Base-by-base conservation (phyloP, 2,113 vertebrate genomes). In the Etheostoma cragini region DNA sequence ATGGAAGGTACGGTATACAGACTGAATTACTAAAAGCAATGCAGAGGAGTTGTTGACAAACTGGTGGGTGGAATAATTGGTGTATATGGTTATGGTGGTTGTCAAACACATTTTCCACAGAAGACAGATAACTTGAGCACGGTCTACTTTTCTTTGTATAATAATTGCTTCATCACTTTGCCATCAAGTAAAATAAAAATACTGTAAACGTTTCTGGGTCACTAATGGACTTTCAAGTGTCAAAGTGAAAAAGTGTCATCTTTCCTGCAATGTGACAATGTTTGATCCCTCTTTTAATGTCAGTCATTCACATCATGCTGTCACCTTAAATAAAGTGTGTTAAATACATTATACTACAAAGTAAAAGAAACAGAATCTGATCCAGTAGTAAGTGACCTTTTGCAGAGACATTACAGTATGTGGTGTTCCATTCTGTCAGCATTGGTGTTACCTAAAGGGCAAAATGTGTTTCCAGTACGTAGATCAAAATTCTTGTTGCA, bases 111-210 rank as follows among this genome's bases (percentile, higher is more conserved):
- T 78, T 78, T 69, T 42, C 60, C 30, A 57, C 56, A 68, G 13
- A 79, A 53, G 62, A 76, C 63, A 61, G 52, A 69, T 52, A n/a
- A 72, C 11, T 10, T 30, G n/a, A 72, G 66, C 13, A 15, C 3
- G 49, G 26, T 53, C 66, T 57, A 8, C 52, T 73, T 76, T 65
- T n/a, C 22, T 38, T 5, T n/a, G 8, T 22, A 22, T 85, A 81
- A 88, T 82, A 53, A 88, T 78, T 61, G 78, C 78, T 81, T 87
- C 70, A 88, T 88, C 85, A 89, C 80, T 73, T 80, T 77, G 24
- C 71, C 67, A 68, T 83, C 56, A 46, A 62, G 52, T 62, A 67
- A 26, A 72, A 74, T 78, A 12, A 71, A 81, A 84, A 77, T 52
- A 50, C 38, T 62, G 53, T 66, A 83, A 46, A 63, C 22, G 68